These are phyloP conservation scores for Drosophila hydei DNA, from an alignment of 1,140 invertebrate species.

Conservation along the genomic window DNA sequence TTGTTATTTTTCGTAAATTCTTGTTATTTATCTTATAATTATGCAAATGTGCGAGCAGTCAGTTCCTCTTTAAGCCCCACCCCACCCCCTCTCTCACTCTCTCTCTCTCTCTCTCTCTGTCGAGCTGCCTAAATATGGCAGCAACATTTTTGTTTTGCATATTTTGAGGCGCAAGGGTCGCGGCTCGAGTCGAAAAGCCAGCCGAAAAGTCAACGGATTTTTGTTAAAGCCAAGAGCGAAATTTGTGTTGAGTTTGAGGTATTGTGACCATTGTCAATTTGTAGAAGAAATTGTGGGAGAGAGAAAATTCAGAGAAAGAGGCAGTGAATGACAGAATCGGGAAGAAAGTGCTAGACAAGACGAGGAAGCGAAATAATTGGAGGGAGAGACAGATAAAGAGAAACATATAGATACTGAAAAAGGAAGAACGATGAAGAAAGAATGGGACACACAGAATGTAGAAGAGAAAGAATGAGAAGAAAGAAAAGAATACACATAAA, in stretches of 20 bases:
- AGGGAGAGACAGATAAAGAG: no score
- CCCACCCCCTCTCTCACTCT: neutral
- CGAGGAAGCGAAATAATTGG: neutral
- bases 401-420: neutral
- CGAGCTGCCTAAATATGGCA: slow-evolving; percentile 3
- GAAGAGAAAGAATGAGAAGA: neutral
- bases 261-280: neutral
- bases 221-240: slow-evolving; percentile 23
- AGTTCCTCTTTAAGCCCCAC: neutral
- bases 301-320: neutral
- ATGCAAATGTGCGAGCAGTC: slow-evolving; percentile 57
- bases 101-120: neutral
- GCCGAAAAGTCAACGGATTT: slow-evolving; percentile 17
- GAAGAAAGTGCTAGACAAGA: neutral
- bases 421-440: neutral
- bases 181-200: slow-evolving; percentile 1
- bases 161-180: slow-evolving; percentile 39
- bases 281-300: neutral
- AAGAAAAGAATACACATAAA: no score
- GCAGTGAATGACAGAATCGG: neutral
- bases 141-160: slow-evolving; percentile 54
- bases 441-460: no score
- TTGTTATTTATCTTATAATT: slow-evolving; percentile 81
- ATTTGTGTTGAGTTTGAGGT: neutral
- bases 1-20: slow-evolving; percentile 70